Evolutionary conservation across 2,797 vertebrate species (phyloP).

Genomic region (Petrocephalus sullivani): DNA sequence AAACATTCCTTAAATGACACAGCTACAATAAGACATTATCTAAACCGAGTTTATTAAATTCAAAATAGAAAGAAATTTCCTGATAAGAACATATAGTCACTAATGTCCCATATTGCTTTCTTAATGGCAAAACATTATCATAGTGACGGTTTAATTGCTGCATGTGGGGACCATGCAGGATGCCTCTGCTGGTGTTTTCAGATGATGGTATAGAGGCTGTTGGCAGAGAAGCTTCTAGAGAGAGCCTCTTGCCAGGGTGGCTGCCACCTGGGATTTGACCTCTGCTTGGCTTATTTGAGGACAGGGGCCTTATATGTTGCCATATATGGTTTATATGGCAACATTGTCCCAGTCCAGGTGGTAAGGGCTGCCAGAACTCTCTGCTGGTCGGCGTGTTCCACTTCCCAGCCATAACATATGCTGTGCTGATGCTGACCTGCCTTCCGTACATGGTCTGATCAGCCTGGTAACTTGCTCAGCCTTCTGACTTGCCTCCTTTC

Average conservation of each 20-base stretch:
- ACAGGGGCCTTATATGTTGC: neutral
- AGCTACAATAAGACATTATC: slow-evolving; percentile 5
- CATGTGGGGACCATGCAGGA: neutral
- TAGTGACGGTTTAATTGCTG: neutral
- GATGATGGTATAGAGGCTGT: neutral
- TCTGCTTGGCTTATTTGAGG: neutral
- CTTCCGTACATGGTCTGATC: neutral
- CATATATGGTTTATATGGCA: neutral
- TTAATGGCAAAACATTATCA: neutral
- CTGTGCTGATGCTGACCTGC: neutral
- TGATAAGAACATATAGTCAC: neutral
- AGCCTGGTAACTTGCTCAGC: neutral
- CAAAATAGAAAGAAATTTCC: neutral
- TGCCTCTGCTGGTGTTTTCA: neutral
- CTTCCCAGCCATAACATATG: neutral
- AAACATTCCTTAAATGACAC: neutral
- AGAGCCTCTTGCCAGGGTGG: neutral
- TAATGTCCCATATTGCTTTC: neutral
- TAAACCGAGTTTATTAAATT: slow-evolving; percentile 4
- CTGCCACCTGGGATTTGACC: neutral
- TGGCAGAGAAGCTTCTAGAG: neutral
- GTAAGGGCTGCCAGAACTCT: neutral
- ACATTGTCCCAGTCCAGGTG: neutral
- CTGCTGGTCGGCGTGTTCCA: neutral
- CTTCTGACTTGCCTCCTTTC: neutral